phyloP scores from a whole-genome alignment of 2,113 vertebrate species.

The Leptocoma aspasia region DNA sequence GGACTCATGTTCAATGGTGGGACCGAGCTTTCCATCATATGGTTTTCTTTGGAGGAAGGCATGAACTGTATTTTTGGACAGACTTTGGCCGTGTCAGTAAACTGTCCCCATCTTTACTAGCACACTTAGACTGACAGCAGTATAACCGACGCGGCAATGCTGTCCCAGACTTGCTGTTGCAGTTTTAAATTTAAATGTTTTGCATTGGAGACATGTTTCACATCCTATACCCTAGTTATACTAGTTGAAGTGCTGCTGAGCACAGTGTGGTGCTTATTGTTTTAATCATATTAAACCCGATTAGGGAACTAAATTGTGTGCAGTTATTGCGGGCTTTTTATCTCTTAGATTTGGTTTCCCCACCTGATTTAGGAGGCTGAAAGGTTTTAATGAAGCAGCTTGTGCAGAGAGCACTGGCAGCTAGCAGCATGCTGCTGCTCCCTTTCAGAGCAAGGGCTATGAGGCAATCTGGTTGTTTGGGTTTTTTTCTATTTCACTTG shows the following conservation, averaged over 20 bases:
- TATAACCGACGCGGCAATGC: rapidly evolving
- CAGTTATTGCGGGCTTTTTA: not conserved
- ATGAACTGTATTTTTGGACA: not conserved
- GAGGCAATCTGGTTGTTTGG: not conserved
- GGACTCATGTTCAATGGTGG: not conserved
- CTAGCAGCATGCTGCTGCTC: not conserved
- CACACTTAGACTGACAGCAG: not conserved
- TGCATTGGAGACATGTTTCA: not conserved
- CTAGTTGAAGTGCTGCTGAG: not conserved
- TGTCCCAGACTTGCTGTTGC: not conserved
- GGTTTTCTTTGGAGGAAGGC: not conserved
- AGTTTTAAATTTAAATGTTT: not conserved
- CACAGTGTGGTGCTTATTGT: not conserved
- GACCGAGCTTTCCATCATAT: not conserved
- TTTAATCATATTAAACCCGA: not conserved
- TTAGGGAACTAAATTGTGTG: not conserved
- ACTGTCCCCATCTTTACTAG: not conserved
- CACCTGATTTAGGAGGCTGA: not conserved
- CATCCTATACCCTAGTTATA: not conserved
- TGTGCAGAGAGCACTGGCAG: not conserved
- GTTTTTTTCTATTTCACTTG: not conserved
- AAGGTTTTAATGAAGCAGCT: not conserved
- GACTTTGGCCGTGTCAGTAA: not conserved
- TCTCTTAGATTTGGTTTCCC: not conserved
- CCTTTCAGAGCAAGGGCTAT: not conserved